A percentile compares a stretch with the other conserved stretches of the same genome.
These are phyloP conservation scores for Pelusios castaneus DNA, from an alignment of 2,113 vertebrate species.

Conservation along the genomic window DNA sequence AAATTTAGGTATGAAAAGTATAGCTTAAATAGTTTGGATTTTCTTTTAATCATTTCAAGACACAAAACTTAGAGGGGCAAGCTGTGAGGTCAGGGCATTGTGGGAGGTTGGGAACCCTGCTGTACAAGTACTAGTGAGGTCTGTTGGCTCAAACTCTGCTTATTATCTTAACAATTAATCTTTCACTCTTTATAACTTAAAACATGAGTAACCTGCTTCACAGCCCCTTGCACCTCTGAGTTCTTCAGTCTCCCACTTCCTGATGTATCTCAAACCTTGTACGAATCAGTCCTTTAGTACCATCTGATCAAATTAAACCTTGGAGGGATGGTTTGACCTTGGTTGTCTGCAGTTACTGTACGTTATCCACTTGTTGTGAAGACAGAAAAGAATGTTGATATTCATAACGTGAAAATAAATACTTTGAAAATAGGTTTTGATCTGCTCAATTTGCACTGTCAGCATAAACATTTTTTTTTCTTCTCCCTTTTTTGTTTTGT, in stretches of 20 bases:
- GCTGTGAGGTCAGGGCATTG: not conserved
- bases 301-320: conserved; percentile 4
- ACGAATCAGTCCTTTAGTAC: conserved; percentile 3
- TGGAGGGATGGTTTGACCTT: conserved; percentile 54
- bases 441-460: conserved; percentile 45
- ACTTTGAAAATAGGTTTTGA: conserved; percentile 58
- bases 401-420: conserved; percentile 59
- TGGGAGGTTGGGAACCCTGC: not conserved
- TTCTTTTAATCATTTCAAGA: conserved; percentile 41
- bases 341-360: conserved; percentile 25
- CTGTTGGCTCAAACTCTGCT: not conserved
- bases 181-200: conserved; percentile 36
- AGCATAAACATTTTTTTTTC: conserved; percentile 52
- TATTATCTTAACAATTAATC: conserved; percentile 53
- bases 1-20: conserved; percentile 28
- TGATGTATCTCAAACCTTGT: not conserved
- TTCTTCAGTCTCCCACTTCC: conserved; percentile 10
- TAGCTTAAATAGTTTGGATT: conserved; percentile 34
- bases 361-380: conserved; percentile 41
- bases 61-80: not conserved
- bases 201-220: conserved; percentile 26
- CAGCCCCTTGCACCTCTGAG: not conserved
- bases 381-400: conserved; percentile 46
- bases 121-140: not conserved
- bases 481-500: conserved; percentile 9